Evolutionary conservation across 2,888 invertebrate genomes (phyloP), one percentile per base, ranked within the genome.

Genomic region (Endomychus coccineus): DNA sequence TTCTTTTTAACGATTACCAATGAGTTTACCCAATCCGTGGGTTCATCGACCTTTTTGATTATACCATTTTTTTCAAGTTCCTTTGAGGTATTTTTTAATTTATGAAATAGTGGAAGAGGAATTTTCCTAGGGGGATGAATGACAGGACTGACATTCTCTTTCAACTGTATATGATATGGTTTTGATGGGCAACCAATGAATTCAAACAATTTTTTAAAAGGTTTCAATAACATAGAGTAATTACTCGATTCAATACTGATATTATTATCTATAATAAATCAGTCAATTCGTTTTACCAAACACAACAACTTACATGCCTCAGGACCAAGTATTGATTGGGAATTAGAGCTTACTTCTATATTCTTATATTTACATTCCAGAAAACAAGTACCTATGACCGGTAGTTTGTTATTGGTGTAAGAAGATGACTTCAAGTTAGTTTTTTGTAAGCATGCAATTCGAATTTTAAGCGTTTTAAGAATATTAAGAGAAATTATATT

Each of bases 1-100:
- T 11, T 27, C 4, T 45, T 49, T 44, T 28, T 37, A 5, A 43
- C 41, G 4, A 47, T 23, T 4, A 47, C 45, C 2, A 44, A 11
- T 15, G 41, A 9, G 27, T 46, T 41, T 3, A 34, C 34, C 41
- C 41, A 41, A 17, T 40, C 34, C 7, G 40, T 5, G 9, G 35
- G 3, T 10, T n/a, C 27, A 3, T 27, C 16, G n/a, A 19, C 30
- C 16, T 27, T 33, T 22, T 33, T 3, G n/a, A 37, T 31, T 15
- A 37, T 38, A 9, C 32, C 25, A 32, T 25, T 15, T 9, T 14
- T 31, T 11, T 9, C 16, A 14, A 32, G 24, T n/a, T 37, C 15
- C 6, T 37, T 32, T n/a, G 32, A 6, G 2, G 33, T 21, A 30
- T 12, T 17, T 34, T 34, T 43, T 16, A 40, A 27, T 19, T 36